Evolutionary conservation across 2,888 invertebrate species (phyloP), one percentile per base, ranked within the genome.

Genomic region (Folsomia manolachei): DNA sequence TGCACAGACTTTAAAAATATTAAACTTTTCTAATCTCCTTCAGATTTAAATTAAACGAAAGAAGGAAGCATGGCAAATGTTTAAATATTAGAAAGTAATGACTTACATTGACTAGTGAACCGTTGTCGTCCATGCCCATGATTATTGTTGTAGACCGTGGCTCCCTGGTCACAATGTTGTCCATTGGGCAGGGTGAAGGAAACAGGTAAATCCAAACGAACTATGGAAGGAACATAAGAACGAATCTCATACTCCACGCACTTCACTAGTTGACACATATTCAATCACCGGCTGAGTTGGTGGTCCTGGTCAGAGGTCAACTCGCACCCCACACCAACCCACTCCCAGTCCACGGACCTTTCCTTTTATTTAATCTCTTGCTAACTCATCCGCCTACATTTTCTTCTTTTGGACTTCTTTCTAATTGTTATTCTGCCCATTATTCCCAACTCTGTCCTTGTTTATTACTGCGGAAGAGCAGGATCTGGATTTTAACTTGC

Each of bases 161-260:
- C 74, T 56, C 74, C 71, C 51, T 72, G 76, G 70, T 74, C 74
- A 39, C 69, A 74, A 9, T 65, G 39, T 56, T 71, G 69, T 56
- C 74, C 74, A 71, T 74, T 71, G 70, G 74, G 70, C 63, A 71
- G 69, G 61, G 70, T 69, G 70, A 74, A 71, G 70, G 76, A 76
- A 67, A 74, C 71, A 56, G 76, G 73, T 61, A 71, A 71, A 60
- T 76, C 72, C 73, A 76, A 71, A 70, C 73, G 71, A 76, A 76
- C 76, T 69, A 74, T 73, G 72, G 63, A 64, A 76, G 76, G 73
- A 74, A 76, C 76, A 76, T 76, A 76, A 76, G 76, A 74, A 70
- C 73, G 73, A 71, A 76, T 76, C 70, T 76, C 76, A 69, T 73
- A 76, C 69, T 76, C 73, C 21, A 76, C 76, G 63, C 76, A 76